Evolutionary conservation across 1,140 invertebrate species (phyloP).

Genomic region (Pomacea maculata): DNA sequence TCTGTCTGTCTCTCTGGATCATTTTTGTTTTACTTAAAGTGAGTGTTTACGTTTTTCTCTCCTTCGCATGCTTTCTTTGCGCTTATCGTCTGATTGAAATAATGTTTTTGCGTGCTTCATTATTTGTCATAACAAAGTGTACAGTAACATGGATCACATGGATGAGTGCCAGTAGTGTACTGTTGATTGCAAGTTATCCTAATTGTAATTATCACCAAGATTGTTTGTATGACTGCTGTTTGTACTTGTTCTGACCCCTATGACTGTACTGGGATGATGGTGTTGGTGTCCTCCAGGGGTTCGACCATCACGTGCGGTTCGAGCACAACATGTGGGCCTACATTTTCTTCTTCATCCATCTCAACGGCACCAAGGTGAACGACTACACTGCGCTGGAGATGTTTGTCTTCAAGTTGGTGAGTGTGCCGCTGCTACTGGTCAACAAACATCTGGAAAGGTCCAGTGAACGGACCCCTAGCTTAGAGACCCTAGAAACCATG

Average conservation of each 20-base stretch:
- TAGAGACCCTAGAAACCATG: too few species aligned
- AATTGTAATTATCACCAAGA: too few species aligned
- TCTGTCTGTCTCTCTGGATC: not conserved
- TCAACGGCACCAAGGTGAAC: constrained; percentile 64
- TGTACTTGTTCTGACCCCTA: not conserved
- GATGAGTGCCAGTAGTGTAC: too few species aligned
- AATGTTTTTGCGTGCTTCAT: not conserved
- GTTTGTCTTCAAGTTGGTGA: constrained; percentile 60
- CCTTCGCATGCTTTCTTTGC: not conserved
- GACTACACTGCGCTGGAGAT: constrained; percentile 65
- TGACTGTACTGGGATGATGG: not conserved
- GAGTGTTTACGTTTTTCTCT: not conserved
- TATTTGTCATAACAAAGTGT: too few species aligned
- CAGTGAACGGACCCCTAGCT: too few species aligned
- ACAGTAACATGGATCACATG: too few species aligned
- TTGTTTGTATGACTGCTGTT: not conserved
- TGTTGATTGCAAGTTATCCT: too few species aligned
- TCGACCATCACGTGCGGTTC: constrained; percentile 62
- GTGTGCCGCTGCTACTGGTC: constrained; percentile 8
- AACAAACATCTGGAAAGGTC: too few species aligned
- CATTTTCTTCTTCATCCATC: constrained; percentile 66
- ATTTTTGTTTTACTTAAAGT: not conserved
- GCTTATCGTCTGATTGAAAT: not conserved
- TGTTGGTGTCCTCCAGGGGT: constrained; percentile 53
- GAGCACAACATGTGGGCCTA: constrained; percentile 67